Evolutionary conservation across 1,140 invertebrate genomes (phyloP).

Genomic region (Globodera ellingtonae): DNA sequence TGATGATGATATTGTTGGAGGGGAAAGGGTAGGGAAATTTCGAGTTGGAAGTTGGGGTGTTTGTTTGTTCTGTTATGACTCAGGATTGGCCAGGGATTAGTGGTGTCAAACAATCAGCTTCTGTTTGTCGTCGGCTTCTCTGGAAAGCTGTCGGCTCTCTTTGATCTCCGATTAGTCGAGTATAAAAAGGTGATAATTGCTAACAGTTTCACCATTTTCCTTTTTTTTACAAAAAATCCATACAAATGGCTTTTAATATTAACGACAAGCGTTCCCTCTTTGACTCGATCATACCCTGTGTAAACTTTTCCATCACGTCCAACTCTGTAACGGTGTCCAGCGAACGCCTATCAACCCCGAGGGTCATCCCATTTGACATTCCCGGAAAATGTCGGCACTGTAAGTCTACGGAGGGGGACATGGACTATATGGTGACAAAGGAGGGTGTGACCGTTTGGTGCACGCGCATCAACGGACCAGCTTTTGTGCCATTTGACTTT

Average conservation of each 20-base stretch:
- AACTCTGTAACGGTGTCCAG: background rate
- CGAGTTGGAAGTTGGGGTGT: too few species aligned
- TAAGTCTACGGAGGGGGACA: constrained; percentile 2
- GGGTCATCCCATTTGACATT: background rate
- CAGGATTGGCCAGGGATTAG: too few species aligned
- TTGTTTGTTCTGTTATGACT: too few species aligned
- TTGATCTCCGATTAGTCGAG: too few species aligned
- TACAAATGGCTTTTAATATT: background rate
- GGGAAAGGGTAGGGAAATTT: too few species aligned
- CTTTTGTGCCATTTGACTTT: constrained; percentile 11
- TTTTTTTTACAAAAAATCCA: too few species aligned
- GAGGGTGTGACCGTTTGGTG: constrained; percentile 13
- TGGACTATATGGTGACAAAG: constrained; percentile 10
- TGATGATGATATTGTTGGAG: too few species aligned
- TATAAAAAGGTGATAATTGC: too few species aligned
- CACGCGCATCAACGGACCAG: background rate
- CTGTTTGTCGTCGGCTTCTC: too few species aligned
- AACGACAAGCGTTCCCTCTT: background rate
- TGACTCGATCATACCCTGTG: background rate
- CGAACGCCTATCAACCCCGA: background rate
- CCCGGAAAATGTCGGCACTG: background rate
- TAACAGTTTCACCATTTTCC: too few species aligned
- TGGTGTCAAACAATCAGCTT: too few species aligned
- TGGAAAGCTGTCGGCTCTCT: too few species aligned
- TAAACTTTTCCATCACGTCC: background rate